phyloP scores from a whole-genome alignment of 2,113 vertebrate genomes.

The Sakesphorus luctuosus region DNA sequence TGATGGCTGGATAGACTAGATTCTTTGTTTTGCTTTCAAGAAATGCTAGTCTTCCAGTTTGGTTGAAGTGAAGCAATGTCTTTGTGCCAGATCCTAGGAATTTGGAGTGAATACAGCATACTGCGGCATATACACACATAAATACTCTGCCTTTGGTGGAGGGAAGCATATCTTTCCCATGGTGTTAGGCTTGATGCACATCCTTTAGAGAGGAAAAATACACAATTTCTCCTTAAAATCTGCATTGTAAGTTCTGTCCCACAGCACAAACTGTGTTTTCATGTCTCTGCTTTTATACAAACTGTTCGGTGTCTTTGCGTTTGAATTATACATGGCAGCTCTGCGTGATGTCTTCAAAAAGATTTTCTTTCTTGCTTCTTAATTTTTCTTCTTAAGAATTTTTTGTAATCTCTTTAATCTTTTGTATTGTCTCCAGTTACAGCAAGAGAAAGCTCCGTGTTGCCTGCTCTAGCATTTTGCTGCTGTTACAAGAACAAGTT shows the following conservation, averaged over 20 bases:
- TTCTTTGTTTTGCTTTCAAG: background rate
- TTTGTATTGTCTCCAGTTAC: background rate
- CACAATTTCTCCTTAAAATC: background rate
- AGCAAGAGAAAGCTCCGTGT: background rate
- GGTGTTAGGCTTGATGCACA: background rate
- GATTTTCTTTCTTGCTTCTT: background rate
- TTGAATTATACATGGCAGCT: background rate
- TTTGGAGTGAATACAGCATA: background rate
- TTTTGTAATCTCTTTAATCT: background rate
- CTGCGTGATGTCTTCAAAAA: background rate
- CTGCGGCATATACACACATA: rapidly evolving
- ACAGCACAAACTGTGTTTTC: background rate
- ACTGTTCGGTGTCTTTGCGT: background rate
- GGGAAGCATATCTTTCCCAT: background rate
- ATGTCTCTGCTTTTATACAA: background rate
- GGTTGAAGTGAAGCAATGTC: background rate
- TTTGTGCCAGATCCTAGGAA: background rate
- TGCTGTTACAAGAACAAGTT: background rate
- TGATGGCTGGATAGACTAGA: background rate
- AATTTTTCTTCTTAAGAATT: background rate
- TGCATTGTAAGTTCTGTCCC: background rate
- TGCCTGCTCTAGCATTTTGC: background rate
- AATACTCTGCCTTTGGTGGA: background rate
- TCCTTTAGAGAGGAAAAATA: background rate
- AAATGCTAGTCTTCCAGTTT: background rate